These are phyloP conservation scores for Porites lobata DNA, from an alignment of 92 coral and sea anemone genomes.

Conservation along the genomic window DNA sequence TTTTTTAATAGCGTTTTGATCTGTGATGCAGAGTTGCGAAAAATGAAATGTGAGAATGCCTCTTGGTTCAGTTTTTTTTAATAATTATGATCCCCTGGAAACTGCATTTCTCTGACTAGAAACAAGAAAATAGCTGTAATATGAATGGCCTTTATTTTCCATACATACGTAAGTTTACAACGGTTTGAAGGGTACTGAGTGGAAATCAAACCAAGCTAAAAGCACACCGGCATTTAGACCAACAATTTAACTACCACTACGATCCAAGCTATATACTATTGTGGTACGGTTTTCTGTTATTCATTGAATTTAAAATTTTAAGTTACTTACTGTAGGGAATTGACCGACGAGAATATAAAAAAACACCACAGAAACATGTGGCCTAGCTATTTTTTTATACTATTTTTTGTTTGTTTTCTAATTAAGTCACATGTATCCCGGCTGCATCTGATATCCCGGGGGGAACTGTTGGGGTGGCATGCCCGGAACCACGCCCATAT, in stretches of 20 bases:
- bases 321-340: slow-evolving; percentile 29
- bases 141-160: slow-evolving; percentile 51
- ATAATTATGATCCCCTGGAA: background rate
- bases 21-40: no score
- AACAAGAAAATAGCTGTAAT: background rate
- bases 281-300: slow-evolving; percentile 5
- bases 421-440: slow-evolving; percentile 46
- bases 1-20: no score
- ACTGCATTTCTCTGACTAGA: background rate
- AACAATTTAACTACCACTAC: slow-evolving; percentile 11
- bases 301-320: slow-evolving; percentile 39
- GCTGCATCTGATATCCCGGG: slow-evolving; percentile 36
- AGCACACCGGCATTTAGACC: slow-evolving; percentile 14
- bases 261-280: slow-evolving; percentile 11
- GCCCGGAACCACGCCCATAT: slow-evolving; percentile 74
- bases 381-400: slow-evolving; percentile 47
- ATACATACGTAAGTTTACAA: slow-evolving; percentile 22
- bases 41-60: no score
- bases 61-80: no score
- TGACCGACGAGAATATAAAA: slow-evolving; percentile 50
- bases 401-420: background rate
- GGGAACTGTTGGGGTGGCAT: slow-evolving; percentile 79
- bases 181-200: slow-evolving; percentile 21
- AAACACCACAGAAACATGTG: slow-evolving; percentile 39
- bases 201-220: slow-evolving; percentile 34